phyloP scores from a whole-genome alignment of 2,113 vertebrate species.

The Megaleporinus macrocephalus region DNA sequence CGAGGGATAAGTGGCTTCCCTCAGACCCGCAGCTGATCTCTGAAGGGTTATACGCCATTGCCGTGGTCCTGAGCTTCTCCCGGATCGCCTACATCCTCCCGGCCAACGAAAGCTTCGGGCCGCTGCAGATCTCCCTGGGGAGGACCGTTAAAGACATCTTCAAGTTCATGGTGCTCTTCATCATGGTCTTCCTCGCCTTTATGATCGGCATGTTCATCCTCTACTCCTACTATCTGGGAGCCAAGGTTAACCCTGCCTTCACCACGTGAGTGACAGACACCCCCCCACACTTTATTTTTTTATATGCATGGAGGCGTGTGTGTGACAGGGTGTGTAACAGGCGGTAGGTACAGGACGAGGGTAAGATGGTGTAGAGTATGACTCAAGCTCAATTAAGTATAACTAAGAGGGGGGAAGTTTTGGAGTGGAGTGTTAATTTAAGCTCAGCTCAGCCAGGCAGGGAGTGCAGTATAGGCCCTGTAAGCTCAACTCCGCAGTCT shows the following conservation, averaged over 20 bases:
- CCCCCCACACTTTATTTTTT: background rate
- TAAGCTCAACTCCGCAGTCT: background rate
- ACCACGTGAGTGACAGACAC: conserved; percentile 84
- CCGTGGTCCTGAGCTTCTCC: conserved; percentile 89
- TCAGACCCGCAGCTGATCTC: conserved; percentile 93
- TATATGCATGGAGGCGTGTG: background rate
- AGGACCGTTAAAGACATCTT: conserved; percentile 93
- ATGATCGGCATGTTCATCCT: conserved; percentile 96
- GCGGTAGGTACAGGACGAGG: conserved; percentile 4
- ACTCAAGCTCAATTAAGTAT: background rate
- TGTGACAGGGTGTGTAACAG: background rate
- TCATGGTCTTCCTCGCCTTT: conserved; percentile 92
- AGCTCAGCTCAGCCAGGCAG: background rate
- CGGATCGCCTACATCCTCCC: conserved; percentile 90
- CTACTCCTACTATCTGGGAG: conserved; percentile 91
- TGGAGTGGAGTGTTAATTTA: background rate
- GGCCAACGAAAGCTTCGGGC: conserved; percentile 92
- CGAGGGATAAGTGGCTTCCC: conserved; percentile 90
- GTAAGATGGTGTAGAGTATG: background rate
- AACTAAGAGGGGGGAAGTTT: background rate
- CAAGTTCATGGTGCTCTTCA: conserved; percentile 94
- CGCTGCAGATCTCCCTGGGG: conserved; percentile 90
- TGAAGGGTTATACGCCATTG: conserved; percentile 89
- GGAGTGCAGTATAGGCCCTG: background rate
- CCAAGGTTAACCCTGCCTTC: conserved; percentile 89